Conservation (phyloP, 2,888 invertebrate species). For the Drosophila fungiperda region DNA sequence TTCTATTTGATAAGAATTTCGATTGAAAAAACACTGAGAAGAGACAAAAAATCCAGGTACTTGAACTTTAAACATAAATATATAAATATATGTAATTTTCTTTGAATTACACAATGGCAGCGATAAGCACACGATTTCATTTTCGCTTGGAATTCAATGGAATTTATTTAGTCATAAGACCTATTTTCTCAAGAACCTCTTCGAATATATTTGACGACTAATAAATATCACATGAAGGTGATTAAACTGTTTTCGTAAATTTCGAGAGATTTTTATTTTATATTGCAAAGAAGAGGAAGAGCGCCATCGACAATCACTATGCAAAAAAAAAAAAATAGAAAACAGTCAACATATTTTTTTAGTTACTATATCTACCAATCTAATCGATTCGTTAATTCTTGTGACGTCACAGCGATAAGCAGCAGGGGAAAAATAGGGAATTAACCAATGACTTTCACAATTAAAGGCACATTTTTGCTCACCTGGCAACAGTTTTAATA, state of each 20-base stretch:
- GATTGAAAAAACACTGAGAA: conserved; percentile 20
- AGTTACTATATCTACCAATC: conserved; percentile 53
- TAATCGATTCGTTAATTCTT: conserved; percentile 64
- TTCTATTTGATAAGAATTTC: conserved; percentile 23
- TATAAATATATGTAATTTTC: not conserved
- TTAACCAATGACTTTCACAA: conserved; percentile 21
- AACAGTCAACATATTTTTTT: conserved; percentile 46
- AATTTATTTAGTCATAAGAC: conserved; percentile 31
- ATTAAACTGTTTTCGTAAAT: conserved; percentile 37
- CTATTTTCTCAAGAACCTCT: conserved; percentile 13
- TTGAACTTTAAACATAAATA: conserved; percentile 35
- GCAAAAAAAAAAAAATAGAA: conserved; percentile 40
- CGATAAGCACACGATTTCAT: conserved; percentile 27
- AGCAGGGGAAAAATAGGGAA: not conserved
- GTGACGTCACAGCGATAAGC: conserved; percentile 71
- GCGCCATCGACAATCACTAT: conserved; percentile 55
- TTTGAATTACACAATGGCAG: not conserved
- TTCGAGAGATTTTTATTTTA: conserved; percentile 11
- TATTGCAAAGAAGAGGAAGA: conserved; percentile 46
- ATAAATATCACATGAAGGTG: conserved; percentile 17
- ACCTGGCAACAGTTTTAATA: conserved; percentile 57
- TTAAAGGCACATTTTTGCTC: conserved; percentile 10
- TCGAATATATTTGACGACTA: not conserved
- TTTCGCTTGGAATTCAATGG: not conserved
- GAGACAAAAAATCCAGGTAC: conserved; percentile 21